These are phyloP conservation scores for Forbesichthys papilliferus DNA, from an alignment of 2,113 vertebrate species.

Conservation along the genomic window DNA sequence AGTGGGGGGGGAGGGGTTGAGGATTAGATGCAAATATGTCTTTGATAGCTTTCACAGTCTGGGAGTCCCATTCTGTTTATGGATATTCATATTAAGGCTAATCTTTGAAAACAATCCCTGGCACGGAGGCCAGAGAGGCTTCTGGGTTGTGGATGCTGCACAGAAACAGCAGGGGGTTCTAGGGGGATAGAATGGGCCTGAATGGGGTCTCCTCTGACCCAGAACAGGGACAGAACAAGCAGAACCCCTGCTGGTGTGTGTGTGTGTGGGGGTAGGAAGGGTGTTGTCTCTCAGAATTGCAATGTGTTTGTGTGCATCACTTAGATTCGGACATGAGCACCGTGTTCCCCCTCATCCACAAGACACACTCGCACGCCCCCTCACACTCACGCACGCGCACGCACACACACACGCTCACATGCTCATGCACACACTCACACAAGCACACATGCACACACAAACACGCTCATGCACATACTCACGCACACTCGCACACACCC, in stretches of 20 bases:
- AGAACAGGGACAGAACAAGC: conserved; percentile 58
- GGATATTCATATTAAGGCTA: conserved; percentile 80
- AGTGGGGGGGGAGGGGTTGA: conserved; percentile 65
- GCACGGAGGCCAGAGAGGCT: conserved; percentile 60
- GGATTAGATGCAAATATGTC: conserved; percentile 84
- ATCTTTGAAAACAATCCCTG: conserved; percentile 76
- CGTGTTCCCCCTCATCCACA: conserved; percentile 16
- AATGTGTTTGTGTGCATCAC: conserved; percentile 15
- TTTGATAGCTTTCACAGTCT: conserved; percentile 82
- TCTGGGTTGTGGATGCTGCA: conserved; percentile 51
- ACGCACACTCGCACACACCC: background rate
- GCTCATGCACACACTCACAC: too few relatives aligned
- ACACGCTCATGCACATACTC: background rate
- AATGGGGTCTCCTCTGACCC: conserved; percentile 64
- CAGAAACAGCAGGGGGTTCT: conserved; percentile 66
- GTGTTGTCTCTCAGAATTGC: conserved; percentile 11
- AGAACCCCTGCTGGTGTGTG: conserved; percentile 29
- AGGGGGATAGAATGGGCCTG: conserved; percentile 57
- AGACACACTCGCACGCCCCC: conserved; percentile 4
- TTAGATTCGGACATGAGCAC: conserved; percentile 25
- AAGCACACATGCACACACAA: too few relatives aligned
- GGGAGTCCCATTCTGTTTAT: conserved; percentile 77
- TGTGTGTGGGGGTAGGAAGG: conserved; percentile 10
- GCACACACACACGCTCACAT: too few relatives aligned
- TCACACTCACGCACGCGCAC: too few relatives aligned